Base-by-base conservation (phyloP, 1,140 invertebrate species). In the Rhizoglyphus robini region DNA sequence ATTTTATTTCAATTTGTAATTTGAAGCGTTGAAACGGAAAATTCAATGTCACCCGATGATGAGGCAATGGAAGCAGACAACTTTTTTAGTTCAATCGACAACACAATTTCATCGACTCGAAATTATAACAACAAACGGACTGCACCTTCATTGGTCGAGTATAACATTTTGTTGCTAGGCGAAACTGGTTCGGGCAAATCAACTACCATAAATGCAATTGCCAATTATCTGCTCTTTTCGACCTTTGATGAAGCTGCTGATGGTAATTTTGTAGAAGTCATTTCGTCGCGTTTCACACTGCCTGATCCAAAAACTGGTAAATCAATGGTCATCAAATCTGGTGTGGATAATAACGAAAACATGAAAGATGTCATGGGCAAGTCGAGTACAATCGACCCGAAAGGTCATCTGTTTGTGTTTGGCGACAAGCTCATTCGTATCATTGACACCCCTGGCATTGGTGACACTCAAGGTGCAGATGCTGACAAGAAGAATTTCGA, bases 171-270 rank as follows among this genome's bases (percentile, higher is more conserved):
- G 3, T 31, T 70, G 13, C 63, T 70, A 15, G 69, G 69, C 15
- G 71, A 70, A 46, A 71, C 70, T 67, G 69, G 69, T 38, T 48
- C 70, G 4, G 69, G 69, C 3, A 70, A 70, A 65, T 69, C 70
- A 2, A 70, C 69, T 11, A 70, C 68, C 30, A 68, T 70, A 18
- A 70, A 70, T 48, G 68, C 68, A 4, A 36, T 70, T 3, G 66
- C 57, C 38, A 70, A 70, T 48, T 69, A 70, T 32, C 25, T 70
- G 13, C 18, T 13, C 1, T 70, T 63, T 49, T 4, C 5, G 2
- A 70, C 32, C 5, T 31, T 70, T 15, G 29, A 65, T 25, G 69
- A 72, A 23, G 69, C 69, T 20, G 23, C 65, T 46, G 41, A 15
- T 15, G 23, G 15, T 46, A 23, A 46, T 46, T 46, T 46, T 46